These are phyloP conservation scores for Holothuria leucospilota DNA, from an alignment of 53 echinoderm and acorn worm species.

Conservation along the genomic window DNA sequence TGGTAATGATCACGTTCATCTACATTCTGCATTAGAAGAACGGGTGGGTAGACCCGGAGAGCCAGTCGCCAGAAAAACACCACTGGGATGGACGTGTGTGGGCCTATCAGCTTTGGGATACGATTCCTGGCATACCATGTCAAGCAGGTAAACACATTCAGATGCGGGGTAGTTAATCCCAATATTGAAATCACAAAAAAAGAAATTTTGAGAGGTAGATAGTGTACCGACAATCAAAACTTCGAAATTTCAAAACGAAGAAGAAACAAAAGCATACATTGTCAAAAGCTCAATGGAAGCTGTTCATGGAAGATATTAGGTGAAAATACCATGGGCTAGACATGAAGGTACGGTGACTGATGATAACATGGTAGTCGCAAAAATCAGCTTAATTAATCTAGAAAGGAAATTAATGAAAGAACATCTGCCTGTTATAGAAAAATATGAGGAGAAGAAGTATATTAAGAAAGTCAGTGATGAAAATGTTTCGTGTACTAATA, in stretches of 20 bases:
- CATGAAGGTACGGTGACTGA: neutral
- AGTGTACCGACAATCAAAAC: no score
- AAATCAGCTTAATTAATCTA: conserved; percentile 42
- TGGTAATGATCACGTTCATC: no score
- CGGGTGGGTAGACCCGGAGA: neutral
- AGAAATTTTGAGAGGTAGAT: no score
- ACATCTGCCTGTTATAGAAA: neutral
- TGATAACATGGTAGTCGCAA: conserved; percentile 29
- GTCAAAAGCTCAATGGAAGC: conserved; percentile 31
- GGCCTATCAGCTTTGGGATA: neutral
- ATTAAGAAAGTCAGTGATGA: no score
- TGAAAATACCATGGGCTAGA: neutral
- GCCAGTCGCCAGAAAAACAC: conserved; percentile 19
- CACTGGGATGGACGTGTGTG: conserved; percentile 41
- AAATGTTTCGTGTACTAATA: no score
- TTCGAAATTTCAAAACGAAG: no score
- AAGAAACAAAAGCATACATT: no score
- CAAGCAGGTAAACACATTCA: conserved; percentile 7
- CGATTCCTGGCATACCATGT: conserved; percentile 11
- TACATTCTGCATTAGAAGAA: no score
- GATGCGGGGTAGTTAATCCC: neutral
- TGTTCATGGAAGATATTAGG: conserved; percentile 54
- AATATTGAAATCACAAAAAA: no score
- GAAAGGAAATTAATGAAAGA: conserved; percentile 39
- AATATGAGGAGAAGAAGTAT: no score